These are phyloP conservation scores for Lacanobia wlatinum DNA, from an alignment of 2,888 invertebrate species.

Conservation along the genomic window DNA sequence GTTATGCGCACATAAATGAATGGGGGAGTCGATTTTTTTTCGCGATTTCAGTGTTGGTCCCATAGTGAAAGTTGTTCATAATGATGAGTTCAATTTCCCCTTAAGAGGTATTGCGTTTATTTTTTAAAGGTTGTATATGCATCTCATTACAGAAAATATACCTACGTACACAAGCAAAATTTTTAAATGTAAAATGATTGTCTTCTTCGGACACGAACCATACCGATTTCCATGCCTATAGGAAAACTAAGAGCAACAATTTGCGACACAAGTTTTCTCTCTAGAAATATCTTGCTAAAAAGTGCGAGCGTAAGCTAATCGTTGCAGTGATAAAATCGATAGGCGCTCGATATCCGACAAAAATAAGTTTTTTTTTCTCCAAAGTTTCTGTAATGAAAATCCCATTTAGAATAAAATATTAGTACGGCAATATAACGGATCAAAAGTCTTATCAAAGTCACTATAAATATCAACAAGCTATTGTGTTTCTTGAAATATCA, in stretches of 20 bases:
- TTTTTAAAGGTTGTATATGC: too few species aligned
- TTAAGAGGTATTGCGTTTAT: too few species aligned
- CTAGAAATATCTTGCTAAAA: neutral
- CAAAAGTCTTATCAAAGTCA: too few species aligned
- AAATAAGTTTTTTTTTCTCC: neutral
- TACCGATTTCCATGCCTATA: conserved; percentile 3
- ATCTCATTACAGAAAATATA: too few species aligned
- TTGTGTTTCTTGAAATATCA: too few species aligned
- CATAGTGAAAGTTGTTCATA: too few species aligned
- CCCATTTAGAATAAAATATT: neutral
- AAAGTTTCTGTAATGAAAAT: neutral
- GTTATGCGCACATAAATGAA: too few species aligned
- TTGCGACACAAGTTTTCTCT: neutral
- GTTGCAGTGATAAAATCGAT: neutral
- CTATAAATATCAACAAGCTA: too few species aligned
- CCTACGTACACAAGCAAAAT: too few species aligned
- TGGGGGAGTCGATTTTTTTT: too few species aligned
- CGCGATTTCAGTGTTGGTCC: too few species aligned
- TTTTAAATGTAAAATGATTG: neutral
- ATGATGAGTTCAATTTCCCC: too few species aligned
- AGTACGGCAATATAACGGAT: neutral
- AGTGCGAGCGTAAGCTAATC: neutral
- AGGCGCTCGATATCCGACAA: conserved; percentile 13
- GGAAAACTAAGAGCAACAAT: conserved; percentile 21
- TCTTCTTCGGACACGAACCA: neutral